These are phyloP conservation scores for Cyphomyrus plagiostoma DNA, from an alignment of 2,113 vertebrate genomes.

Conservation along the genomic window DNA sequence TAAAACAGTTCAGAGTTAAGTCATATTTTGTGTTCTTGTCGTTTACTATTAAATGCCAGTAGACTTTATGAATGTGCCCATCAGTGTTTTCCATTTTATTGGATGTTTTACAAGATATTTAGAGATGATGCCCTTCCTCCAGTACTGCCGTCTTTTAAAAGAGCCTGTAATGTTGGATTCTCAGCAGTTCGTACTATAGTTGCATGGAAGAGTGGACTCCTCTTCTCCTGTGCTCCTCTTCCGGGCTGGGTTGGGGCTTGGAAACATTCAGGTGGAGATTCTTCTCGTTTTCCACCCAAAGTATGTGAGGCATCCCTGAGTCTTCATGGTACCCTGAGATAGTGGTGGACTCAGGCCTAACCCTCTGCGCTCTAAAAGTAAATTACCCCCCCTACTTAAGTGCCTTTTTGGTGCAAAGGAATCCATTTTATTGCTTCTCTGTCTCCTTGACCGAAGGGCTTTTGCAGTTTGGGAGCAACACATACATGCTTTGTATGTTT, in stretches of 20 bases:
- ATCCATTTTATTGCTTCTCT: slow-evolving; percentile 71
- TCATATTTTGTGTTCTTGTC: neutral
- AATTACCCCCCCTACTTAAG: slow-evolving; percentile 86
- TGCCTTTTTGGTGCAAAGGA: slow-evolving; percentile 72
- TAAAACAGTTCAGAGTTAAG: neutral
- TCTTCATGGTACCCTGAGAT: slow-evolving; percentile 59
- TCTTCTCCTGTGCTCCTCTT: neutral
- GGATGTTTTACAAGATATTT: neutral
- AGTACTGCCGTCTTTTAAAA: neutral
- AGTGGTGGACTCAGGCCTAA: slow-evolving; percentile 54
- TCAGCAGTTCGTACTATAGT: neutral
- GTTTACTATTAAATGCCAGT: neutral
- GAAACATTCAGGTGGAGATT: slow-evolving; percentile 18
- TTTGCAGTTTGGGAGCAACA: slow-evolving; percentile 70
- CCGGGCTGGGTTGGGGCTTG: neutral
- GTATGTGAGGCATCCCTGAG: slow-evolving; percentile 61
- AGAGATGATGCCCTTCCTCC: neutral
- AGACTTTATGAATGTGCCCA: neutral
- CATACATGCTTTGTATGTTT: slow-evolving; percentile 58
- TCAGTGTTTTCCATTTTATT: neutral
- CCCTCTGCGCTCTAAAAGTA: slow-evolving; percentile 70
- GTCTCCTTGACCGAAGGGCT: slow-evolving; percentile 80
- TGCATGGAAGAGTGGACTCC: neutral
- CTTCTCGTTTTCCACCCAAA: slow-evolving; percentile 51
- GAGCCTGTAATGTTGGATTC: neutral